phyloP scores from a whole-genome alignment of 2,888 invertebrate species.

The Thymelicus sylvestris region DNA sequence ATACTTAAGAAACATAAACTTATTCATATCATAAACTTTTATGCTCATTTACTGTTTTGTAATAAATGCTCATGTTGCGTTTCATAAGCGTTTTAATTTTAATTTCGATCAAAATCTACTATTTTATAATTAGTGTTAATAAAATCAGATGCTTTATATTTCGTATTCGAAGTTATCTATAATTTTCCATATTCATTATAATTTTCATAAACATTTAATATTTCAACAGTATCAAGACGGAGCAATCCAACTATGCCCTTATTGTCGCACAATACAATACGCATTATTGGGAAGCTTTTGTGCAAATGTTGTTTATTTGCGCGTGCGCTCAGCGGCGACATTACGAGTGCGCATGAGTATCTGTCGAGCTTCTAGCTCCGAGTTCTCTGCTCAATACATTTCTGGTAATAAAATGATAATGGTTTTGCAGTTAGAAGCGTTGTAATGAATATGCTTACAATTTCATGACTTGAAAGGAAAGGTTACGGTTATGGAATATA shows the following conservation, averaged over 20 bases:
- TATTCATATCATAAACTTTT: too few species aligned
- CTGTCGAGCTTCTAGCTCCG: not conserved
- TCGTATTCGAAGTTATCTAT: too few species aligned
- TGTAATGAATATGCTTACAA: not conserved
- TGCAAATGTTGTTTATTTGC: slow-evolving; percentile 64
- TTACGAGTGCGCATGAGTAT: slow-evolving; percentile 29
- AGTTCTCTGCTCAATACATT: not conserved
- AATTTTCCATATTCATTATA: too few species aligned
- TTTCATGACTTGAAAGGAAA: too few species aligned
- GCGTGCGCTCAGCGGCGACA: slow-evolving; percentile 54
- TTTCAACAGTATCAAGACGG: slow-evolving; percentile 55
- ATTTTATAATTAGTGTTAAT: too few species aligned
- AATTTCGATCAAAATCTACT: too few species aligned
- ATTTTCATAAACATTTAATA: not conserved
- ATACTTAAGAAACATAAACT: too few species aligned
- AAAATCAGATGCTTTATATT: too few species aligned
- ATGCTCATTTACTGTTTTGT: too few species aligned
- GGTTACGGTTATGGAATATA: too few species aligned
- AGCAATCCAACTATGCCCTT: slow-evolving; percentile 42
- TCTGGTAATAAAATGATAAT: slow-evolving; percentile 6
- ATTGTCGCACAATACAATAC: slow-evolving; percentile 68
- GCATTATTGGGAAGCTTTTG: slow-evolving; percentile 69
- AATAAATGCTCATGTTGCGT: too few species aligned
- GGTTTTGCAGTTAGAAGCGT: slow-evolving; percentile 10
- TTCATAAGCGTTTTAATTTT: too few species aligned